Evolutionary conservation across 2,888 invertebrate genomes (phyloP), one percentile per base, ranked within the genome.

Genomic region (Athetis lepigone): DNA sequence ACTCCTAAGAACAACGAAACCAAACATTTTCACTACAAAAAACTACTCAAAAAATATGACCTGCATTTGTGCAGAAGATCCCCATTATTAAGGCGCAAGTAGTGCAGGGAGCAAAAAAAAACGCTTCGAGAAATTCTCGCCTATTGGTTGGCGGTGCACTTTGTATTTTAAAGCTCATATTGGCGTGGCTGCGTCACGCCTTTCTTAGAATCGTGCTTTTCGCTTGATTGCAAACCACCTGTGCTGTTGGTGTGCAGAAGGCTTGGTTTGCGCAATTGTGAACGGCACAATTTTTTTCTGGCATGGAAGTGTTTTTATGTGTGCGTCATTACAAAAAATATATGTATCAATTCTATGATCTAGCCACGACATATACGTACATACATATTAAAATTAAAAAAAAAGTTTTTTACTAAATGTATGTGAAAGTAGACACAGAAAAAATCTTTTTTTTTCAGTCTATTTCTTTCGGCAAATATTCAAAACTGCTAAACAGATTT

Each of bases 221-320:
- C 27, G 37, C 33, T 64, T 76, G 77, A 77, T 77, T 72, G 73
- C 77, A 64, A 52, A 50, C 4, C 13, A 13, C 19, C 37, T 23
- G 4, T 11, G 25, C n/a, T 60, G 5, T 7, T 9, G 1, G 6
- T 18, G 1, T 2, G 2, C 56, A 77, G 77, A 72, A 79, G 69
- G 25, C 1, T 42, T 11, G 13, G 9, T 36, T 46, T 16, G 16
- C 13, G 18, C 7, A 42, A 50, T 40, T 52, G n/a, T n/a, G n/a
- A n/a, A n/a, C n/a, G n/a, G n/a, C n/a, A n/a, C n/a, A n/a, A n/a
- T n/a, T n/a, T n/a, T n/a, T n/a, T n/a, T n/a, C n/a, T n/a, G n/a
- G n/a, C n/a, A n/a, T n/a, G n/a, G n/a, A n/a, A n/a, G n/a, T n/a
- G n/a, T n/a, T n/a, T n/a, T n/a, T n/a, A n/a, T n/a, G n/a, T n/a